phyloP scores from a whole-genome alignment of 1,140 invertebrate species.

The Asbolus verrucosus region DNA sequence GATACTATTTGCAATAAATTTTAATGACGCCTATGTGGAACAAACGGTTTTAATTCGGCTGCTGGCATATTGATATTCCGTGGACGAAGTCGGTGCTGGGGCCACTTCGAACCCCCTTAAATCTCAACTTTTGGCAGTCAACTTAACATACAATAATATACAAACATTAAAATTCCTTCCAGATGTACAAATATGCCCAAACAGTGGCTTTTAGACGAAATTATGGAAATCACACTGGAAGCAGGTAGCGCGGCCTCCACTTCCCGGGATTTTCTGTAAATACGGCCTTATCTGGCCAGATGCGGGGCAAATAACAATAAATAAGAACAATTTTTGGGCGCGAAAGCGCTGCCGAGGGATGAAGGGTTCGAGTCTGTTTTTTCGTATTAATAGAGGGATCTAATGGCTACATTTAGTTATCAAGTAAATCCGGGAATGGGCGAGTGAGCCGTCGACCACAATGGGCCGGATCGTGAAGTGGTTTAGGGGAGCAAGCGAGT shows the following conservation, averaged over 20 bases:
- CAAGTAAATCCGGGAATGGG: slow-evolving; percentile 24
- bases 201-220: slow-evolving; percentile 50
- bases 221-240: slow-evolving; percentile 44
- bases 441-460: slow-evolving; percentile 28
- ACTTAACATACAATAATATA: slow-evolving; percentile 51
- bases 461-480: slow-evolving; percentile 30
- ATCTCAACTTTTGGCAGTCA: slow-evolving; percentile 9
- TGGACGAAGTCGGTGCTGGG: background rate
- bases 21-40: slow-evolving; percentile 4
- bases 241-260: slow-evolving; percentile 4
- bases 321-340: slow-evolving; percentile 7
- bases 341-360: background rate
- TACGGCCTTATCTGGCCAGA: slow-evolving; percentile 5
- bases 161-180: slow-evolving; percentile 47
- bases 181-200: slow-evolving; percentile 45
- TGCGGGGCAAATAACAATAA: slow-evolving; percentile 25
- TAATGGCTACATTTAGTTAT: background rate
- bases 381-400: no score
- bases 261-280: background rate
- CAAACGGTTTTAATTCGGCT: background rate
- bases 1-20: slow-evolving; percentile 10
- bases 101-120: background rate
- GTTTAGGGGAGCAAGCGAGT: slow-evolving; percentile 9
- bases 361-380: no score
- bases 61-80: slow-evolving; percentile 2